Evolutionary conservation across 2,113 vertebrate species (phyloP).

Genomic region (Cepphus grylle): DNA sequence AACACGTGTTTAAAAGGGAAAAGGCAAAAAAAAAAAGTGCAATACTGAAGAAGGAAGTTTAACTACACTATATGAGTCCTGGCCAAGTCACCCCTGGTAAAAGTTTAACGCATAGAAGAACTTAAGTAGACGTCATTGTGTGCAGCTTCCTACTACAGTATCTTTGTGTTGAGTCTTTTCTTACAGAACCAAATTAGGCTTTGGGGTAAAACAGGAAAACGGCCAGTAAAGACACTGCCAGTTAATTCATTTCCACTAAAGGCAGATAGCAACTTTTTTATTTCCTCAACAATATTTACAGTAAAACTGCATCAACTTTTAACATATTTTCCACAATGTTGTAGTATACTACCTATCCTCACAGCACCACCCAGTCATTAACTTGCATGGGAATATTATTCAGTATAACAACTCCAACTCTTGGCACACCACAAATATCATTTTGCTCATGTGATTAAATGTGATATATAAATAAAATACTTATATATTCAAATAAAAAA

Average conservation of each 20-base stretch:
- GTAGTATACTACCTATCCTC: neutral
- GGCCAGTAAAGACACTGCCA: neutral
- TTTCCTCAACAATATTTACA: neutral
- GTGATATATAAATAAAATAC: neutral
- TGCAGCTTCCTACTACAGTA: neutral
- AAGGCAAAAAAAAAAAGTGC: neutral
- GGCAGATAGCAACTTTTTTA: neutral
- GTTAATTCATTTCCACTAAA: neutral
- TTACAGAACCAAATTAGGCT: neutral
- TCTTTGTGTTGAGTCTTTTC: neutral
- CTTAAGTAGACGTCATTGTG: neutral
- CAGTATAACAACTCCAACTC: neutral
- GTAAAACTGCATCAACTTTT: neutral
- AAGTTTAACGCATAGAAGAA: slow-evolving; percentile 12
- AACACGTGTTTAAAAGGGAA: slow-evolving; percentile 40
- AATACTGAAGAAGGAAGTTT: slow-evolving; percentile 32
- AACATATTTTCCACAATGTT: neutral
- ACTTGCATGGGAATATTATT: neutral
- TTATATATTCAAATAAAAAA: neutral
- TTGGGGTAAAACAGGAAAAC: neutral
- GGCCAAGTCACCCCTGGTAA: slow-evolving; percentile 2
- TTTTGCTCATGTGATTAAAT: neutral
- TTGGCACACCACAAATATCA: neutral
- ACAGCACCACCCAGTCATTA: neutral
- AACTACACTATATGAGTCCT: neutral